phyloP scores from a whole-genome alignment of 2,113 vertebrate genomes.

The Tor tambroides region DNA sequence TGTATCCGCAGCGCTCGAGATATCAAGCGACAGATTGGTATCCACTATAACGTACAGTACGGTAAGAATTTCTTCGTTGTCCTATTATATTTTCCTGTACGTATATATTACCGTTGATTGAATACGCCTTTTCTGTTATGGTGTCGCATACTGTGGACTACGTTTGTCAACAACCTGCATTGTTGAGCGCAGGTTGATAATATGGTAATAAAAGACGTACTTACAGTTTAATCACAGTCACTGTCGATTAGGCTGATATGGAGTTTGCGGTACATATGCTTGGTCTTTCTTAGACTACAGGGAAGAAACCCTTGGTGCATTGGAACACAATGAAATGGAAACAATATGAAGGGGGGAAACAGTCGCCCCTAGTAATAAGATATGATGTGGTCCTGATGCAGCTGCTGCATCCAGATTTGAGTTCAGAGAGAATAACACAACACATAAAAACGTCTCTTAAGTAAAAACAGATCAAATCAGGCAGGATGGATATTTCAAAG shows the following conservation, averaged over 20 bases:
- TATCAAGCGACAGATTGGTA: neutral
- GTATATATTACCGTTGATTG: neutral
- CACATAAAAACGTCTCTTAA: neutral
- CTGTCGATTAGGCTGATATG: neutral
- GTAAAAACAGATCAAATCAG: neutral
- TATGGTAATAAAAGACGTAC: neutral
- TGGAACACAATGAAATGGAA: constrained; percentile 22
- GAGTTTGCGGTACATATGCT: no score
- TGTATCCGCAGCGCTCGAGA: constrained; percentile 16
- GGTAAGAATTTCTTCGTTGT: constrained; percentile 15
- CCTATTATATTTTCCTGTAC: neutral
- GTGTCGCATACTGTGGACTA: neutral
- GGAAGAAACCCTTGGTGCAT: neutral
- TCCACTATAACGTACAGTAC: constrained; percentile 3
- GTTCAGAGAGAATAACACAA: neutral
- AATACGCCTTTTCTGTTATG: neutral
- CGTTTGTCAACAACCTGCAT: neutral
- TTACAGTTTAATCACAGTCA: neutral
- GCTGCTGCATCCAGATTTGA: constrained; percentile 22
- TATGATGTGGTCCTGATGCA: constrained; percentile 22
- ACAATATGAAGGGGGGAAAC: neutral
- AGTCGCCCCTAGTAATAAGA: neutral
- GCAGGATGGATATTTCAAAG: neutral
- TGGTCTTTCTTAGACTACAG: constrained; percentile 5
- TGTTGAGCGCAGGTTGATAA: neutral